These are phyloP conservation scores for Sminthurides aquaticus DNA, from an alignment of 2,888 invertebrate genomes.

Conservation along the genomic window DNA sequence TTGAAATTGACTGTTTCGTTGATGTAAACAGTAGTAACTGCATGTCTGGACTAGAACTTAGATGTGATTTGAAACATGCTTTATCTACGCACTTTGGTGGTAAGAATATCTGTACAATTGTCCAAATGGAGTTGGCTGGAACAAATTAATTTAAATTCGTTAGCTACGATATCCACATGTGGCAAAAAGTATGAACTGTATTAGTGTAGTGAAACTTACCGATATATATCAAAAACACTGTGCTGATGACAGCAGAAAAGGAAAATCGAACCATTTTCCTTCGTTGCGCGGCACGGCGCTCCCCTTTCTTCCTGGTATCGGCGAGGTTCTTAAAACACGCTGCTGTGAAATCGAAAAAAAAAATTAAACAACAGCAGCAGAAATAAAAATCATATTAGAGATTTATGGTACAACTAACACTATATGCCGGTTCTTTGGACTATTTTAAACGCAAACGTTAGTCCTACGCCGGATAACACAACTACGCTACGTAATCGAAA, in stretches of 20 bases:
- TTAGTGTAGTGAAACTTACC: slow-evolving; percentile 14
- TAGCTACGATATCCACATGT: background rate
- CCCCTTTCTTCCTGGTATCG: too few relatives aligned
- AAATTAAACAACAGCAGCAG: too few relatives aligned
- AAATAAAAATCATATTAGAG: too few relatives aligned
- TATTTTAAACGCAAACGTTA: too few relatives aligned
- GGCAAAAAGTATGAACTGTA: background rate
- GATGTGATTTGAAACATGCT: slow-evolving; percentile 46
- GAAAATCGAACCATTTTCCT: slow-evolving; percentile 14
- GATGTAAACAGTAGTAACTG: slow-evolving; percentile 44
- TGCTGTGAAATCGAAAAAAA: too few relatives aligned
- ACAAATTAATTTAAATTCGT: slow-evolving; percentile 46
- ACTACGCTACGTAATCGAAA: too few relatives aligned
- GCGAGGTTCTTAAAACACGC: too few relatives aligned
- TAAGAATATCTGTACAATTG: slow-evolving; percentile 49
- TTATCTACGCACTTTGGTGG: slow-evolving; percentile 45
- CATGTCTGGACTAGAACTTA: slow-evolving; percentile 45
- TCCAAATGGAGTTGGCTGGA: slow-evolving; percentile 48
- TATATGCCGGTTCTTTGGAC: too few relatives aligned
- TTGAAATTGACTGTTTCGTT: slow-evolving; percentile 28
- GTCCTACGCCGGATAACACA: too few relatives aligned
- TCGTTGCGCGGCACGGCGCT: too few relatives aligned
- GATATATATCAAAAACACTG: slow-evolving; percentile 18
- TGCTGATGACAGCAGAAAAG: slow-evolving; percentile 18
- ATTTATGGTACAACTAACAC: too few relatives aligned